Base-by-base conservation (phyloP, 2,888 invertebrate species). In the Agapostemon virescens region DNA sequence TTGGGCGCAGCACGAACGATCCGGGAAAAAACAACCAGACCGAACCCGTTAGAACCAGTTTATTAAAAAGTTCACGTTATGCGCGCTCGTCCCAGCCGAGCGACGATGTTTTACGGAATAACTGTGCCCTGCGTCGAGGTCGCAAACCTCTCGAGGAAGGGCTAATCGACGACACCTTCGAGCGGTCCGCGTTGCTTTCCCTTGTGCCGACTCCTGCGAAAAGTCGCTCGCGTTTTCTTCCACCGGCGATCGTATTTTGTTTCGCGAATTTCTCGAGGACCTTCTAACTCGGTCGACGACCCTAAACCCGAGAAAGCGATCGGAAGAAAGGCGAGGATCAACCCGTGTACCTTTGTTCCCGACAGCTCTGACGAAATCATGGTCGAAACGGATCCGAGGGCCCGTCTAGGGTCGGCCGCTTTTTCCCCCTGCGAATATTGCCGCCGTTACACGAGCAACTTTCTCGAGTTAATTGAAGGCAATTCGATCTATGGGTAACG, bases 381-480 rank as follows among this genome's bases (percentile, higher is more conserved):
- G 69, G 30, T 68, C 58, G 23, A 40, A 52, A 67, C 20, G 7
- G 40, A 67, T 63, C 11, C 49, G n/a, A 63, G 13, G 13, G 63
- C 13, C n/a, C 30, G 45, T 36, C 58, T 33, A 20, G 49, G 6
- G 33, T 30, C 76, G 45, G 30, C 23, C 42, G 40, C n/a, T 38
- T 78, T 68, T 40, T 64, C 58, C 23, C 11, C 55, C 66, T 17
- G 55, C 69, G 20, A 20, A 49, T 58, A 69, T 69, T 36, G 42
- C 49, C 66, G 42, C 11, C 55, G 15, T 40, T 20, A 55, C 42
- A 68, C 55, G 87, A 79, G 88, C 85, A 88, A 88, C 86, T 87
- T 77, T 58, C 75, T 71, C 67, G 45, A 36, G 82, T 85, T 85
- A 86, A 87, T 85, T 85, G 84, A 74, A 76, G 82, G 74, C 81